phyloP scores from a whole-genome alignment of 53 echinoderm and acorn worm species.

The Pentamera pediparva region DNA sequence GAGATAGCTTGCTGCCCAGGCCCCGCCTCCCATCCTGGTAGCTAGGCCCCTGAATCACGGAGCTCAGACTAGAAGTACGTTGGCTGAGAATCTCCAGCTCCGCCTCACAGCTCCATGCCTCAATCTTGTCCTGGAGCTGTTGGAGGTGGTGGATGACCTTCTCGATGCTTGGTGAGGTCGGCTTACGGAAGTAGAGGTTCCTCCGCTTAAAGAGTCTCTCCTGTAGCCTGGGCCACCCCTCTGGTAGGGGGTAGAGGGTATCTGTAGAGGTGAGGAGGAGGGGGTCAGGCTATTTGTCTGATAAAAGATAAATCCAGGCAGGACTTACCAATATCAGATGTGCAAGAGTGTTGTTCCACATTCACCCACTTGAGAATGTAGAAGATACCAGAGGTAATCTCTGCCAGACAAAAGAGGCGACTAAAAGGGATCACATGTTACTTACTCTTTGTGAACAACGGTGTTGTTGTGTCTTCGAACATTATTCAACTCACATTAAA shows the following conservation, averaged over 20 bases:
- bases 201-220: slow-evolving; percentile 74
- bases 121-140: slow-evolving; percentile 82
- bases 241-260: slow-evolving; percentile 65
- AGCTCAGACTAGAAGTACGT: slow-evolving; percentile 32
- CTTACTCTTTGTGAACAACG: no score
- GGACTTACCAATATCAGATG: no score
- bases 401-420: no score
- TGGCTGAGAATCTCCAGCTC: slow-evolving; percentile 85
- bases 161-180: slow-evolving; percentile 55
- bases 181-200: slow-evolving; percentile 84
- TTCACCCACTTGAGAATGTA: no score
- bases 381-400: no score
- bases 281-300: not conserved
- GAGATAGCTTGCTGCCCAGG: slow-evolving; percentile 19
- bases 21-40: slow-evolving; percentile 17
- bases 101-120: slow-evolving; percentile 89
- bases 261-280: slow-evolving; percentile 43
- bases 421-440: no score
- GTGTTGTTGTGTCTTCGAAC: no score
- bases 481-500: no score
- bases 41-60: not conserved
- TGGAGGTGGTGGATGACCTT: slow-evolving; percentile 75
- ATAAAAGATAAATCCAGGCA: no score
- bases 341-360: no score
- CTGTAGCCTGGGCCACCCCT: slow-evolving; percentile 88